These are phyloP conservation scores for Periophthalmus modestus DNA, from an alignment of 2,113 vertebrate species.

Conservation along the genomic window DNA sequence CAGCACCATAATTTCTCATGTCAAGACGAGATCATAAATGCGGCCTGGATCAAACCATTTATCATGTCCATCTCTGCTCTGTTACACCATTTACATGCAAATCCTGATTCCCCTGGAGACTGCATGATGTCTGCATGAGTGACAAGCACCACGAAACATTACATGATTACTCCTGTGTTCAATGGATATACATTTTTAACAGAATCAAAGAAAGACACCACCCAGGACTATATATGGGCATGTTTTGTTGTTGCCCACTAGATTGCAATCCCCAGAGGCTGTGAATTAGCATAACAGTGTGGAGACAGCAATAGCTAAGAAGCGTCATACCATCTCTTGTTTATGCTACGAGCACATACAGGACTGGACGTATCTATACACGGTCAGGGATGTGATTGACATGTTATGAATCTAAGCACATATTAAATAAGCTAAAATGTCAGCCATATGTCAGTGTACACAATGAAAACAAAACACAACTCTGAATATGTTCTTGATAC, in stretches of 20 bases:
- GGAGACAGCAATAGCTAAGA: slow-evolving; percentile 6
- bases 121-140: slow-evolving; percentile 2
- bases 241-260: background rate
- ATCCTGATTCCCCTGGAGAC: background rate
- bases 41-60: slow-evolving; percentile 21
- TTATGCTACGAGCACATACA: background rate
- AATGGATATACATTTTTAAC: background rate
- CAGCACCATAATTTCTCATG: slow-evolving; percentile 23
- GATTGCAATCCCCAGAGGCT: slow-evolving; percentile 4
- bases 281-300: slow-evolving; percentile 3
- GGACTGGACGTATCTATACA: background rate
- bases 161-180: background rate
- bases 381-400: background rate
- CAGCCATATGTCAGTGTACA: background rate
- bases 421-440: background rate
- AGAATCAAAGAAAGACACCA: background rate
- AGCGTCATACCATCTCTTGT: background rate
- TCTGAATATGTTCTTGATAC: background rate
- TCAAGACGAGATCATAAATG: slow-evolving; percentile 19
- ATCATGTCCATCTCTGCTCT: background rate
- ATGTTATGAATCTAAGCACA: background rate
- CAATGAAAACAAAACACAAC: background rate
- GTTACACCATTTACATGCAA: slow-evolving; percentile 6
- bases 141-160: background rate
- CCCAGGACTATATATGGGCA: background rate